These are phyloP conservation scores for Caenorhabditis doughertyi DNA, from an alignment of 2,888 invertebrate genomes.

Conservation along the genomic window DNA sequence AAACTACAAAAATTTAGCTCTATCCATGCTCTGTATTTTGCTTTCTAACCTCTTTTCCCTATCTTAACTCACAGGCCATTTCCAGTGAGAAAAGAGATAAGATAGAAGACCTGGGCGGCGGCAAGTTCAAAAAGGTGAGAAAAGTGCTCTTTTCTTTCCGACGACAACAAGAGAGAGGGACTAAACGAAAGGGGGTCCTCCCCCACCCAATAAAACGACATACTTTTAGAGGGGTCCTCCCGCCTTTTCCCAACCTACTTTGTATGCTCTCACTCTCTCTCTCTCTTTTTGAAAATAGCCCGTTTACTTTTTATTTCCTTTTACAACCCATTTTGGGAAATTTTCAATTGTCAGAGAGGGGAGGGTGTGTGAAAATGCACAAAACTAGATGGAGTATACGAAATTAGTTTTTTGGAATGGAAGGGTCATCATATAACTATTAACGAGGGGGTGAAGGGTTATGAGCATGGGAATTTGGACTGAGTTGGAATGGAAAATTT, in stretches of 20 bases:
- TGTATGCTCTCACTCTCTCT: slow-evolving; percentile 24
- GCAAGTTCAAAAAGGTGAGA: not conserved
- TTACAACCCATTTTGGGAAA: too few relatives aligned
- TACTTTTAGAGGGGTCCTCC: not conserved
- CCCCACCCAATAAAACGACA: slow-evolving; percentile 2
- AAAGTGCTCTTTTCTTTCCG: not conserved
- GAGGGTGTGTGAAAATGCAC: too few relatives aligned
- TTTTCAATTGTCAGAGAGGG: too few relatives aligned
- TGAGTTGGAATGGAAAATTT: not conserved
- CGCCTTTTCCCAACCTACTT: not conserved
- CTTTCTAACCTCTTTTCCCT: too few relatives aligned
- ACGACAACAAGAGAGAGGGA: not conserved
- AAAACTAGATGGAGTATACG: not conserved
- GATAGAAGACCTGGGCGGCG: not conserved
- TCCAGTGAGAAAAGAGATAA: not conserved
- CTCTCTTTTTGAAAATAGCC: too few relatives aligned
- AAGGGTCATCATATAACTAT: too few relatives aligned
- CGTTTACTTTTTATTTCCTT: too few relatives aligned
- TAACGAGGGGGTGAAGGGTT: too few relatives aligned
- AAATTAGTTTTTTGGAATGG: not conserved
- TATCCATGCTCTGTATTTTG: too few relatives aligned
- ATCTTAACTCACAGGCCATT: too few relatives aligned
- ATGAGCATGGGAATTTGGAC: not conserved
- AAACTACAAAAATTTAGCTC: too few relatives aligned
- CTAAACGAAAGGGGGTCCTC: too few relatives aligned